Conservation (phyloP, 2,888 invertebrate genomes). For the Clostera curtula region DNA sequence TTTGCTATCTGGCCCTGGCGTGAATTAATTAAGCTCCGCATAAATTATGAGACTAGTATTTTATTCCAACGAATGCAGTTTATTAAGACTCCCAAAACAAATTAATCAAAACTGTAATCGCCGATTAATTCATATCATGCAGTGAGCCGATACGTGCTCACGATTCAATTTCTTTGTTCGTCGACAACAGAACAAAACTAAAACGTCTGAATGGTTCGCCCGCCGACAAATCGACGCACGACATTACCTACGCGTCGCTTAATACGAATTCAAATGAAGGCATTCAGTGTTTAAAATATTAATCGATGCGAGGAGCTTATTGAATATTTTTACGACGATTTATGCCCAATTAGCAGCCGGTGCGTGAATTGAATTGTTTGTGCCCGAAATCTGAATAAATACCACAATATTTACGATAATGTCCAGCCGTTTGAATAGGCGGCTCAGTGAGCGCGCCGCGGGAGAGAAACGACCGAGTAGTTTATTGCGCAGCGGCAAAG, state of each 20-base stretch:
- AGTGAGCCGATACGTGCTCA: slow-evolving; percentile 16
- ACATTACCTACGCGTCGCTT: slow-evolving; percentile 55
- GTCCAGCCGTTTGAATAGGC: slow-evolving; percentile 60
- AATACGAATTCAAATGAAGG: slow-evolving; percentile 60
- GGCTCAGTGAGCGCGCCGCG: slow-evolving; percentile 47
- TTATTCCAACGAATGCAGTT: too few species aligned
- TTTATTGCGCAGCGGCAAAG: slow-evolving; percentile 64
- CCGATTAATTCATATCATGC: slow-evolving; percentile 31
- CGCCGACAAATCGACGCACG: slow-evolving; percentile 48
- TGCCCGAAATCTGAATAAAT: slow-evolving; percentile 68
- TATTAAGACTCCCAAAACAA: slow-evolving; percentile 35
- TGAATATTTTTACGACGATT: slow-evolving; percentile 69
- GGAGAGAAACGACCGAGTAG: slow-evolving; percentile 39
- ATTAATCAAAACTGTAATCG: slow-evolving; percentile 31
- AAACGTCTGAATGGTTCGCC: slow-evolving; percentile 35
- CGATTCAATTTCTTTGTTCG: slow-evolving; percentile 18
- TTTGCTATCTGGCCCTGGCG: slow-evolving; percentile 34
- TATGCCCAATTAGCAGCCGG: slow-evolving; percentile 69
- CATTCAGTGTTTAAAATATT: slow-evolving; percentile 57
- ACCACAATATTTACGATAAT: slow-evolving; percentile 74
- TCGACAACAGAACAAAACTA: slow-evolving; percentile 32
- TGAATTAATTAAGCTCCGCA: slow-evolving; percentile 44
- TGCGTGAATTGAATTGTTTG: slow-evolving; percentile 74
- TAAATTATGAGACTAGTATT: too few species aligned
- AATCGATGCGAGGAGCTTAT: slow-evolving; percentile 67